Conservation (phyloP, 1,140 invertebrate genomes). For the Oedothorax gibbosus region DNA sequence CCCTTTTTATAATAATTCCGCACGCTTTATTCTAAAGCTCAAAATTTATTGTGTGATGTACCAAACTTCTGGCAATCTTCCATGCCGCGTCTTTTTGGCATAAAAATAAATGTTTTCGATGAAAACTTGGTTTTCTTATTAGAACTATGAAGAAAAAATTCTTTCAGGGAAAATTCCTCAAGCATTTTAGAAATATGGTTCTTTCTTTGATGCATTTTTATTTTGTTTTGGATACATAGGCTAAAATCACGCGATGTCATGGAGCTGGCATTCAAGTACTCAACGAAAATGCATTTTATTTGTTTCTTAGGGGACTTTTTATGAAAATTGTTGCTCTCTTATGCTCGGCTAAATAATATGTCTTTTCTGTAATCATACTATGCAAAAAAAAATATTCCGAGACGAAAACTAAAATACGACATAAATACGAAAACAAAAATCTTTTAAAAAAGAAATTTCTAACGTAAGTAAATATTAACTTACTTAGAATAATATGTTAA, state of each 20-base stretch:
- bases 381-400: too few relatives aligned
- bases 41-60: slow-evolving; percentile 25
- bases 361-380: too few relatives aligned
- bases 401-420: too few relatives aligned
- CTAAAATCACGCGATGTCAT: slow-evolving; percentile 32
- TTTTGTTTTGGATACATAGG: slow-evolving; percentile 12
- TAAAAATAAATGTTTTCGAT: slow-evolving; percentile 30
- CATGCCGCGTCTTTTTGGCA: neutral
- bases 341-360: too few relatives aligned
- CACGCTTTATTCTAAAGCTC: neutral
- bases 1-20: too few relatives aligned
- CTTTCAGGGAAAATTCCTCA: slow-evolving; percentile 11
- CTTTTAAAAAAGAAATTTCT: too few relatives aligned
- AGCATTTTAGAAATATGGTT: neutral
- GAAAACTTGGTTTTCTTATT: slow-evolving; percentile 51
- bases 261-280: slow-evolving; percentile 8
- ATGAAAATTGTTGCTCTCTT: too few relatives aligned
- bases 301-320: too few relatives aligned
- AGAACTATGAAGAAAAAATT: neutral
- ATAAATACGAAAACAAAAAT: too few relatives aligned
- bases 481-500: too few relatives aligned
- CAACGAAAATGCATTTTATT: neutral
- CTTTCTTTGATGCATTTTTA: neutral
- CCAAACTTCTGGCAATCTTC: slow-evolving; percentile 15
- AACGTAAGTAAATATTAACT: too few relatives aligned